A percentile compares a stretch with the other conserved stretches of the same genome.
phyloP scores from a whole-genome alignment of 2,797 vertebrate species.

The Coregonus ussuriensis region DNA sequence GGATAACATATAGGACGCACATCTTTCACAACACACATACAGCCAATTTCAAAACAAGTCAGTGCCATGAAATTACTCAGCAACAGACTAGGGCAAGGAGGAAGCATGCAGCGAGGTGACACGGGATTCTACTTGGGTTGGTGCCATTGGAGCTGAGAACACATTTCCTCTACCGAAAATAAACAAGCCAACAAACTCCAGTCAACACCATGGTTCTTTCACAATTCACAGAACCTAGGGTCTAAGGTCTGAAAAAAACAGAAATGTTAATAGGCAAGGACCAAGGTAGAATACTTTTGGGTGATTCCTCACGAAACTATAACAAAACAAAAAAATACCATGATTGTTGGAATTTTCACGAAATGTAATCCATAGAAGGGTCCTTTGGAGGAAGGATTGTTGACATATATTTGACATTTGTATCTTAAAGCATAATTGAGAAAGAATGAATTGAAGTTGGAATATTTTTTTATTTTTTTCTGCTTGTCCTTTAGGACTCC shows the following conservation, averaged over 20 bases:
- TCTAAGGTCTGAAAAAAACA: background rate
- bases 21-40: background rate
- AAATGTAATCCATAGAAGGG: too few species aligned
- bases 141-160: conserved; percentile 17
- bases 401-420: too few species aligned
- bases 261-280: background rate
- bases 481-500: too few species aligned
- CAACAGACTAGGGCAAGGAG: background rate
- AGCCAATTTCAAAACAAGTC: background rate
- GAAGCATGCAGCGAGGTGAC: conserved; percentile 1
- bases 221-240: background rate
- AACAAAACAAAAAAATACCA: too few species aligned
- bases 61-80: background rate
- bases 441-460: too few species aligned
- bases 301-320: too few species aligned
- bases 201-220: background rate
- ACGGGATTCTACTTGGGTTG: conserved; percentile 32
- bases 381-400: too few species aligned
- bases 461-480: too few species aligned
- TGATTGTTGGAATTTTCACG: too few species aligned
- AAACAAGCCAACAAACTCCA: conserved; percentile 21
- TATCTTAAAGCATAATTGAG: too few species aligned
- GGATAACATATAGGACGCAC: too few species aligned
- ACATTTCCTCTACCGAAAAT: conserved; percentile 35
- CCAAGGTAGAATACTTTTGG: too few species aligned